Evolutionary conservation across 2,797 vertebrate genomes (phyloP).

Genomic region (Choloepus didactylus): DNA sequence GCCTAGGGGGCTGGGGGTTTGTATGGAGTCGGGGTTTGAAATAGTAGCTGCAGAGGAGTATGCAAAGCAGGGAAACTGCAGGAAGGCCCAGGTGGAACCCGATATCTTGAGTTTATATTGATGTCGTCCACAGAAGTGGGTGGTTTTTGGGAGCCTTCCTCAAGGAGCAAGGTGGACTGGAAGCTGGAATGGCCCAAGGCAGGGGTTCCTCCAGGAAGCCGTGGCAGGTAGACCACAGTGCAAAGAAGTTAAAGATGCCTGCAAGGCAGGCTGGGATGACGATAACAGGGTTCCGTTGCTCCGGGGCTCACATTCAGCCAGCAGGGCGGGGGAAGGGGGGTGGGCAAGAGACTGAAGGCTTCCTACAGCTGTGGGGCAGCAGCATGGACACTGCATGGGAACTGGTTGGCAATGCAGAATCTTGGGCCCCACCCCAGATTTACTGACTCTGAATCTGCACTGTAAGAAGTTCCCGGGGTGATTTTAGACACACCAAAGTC

Average conservation of each 20-base stretch:
- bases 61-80: not conserved
- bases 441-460: not conserved
- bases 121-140: not conserved
- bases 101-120: not conserved
- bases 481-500: fast-evolving
- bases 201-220: not conserved
- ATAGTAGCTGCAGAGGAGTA: not conserved
- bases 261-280: not conserved
- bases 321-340: not conserved
- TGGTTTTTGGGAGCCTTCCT: not conserved
- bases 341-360: not conserved
- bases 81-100: not conserved
- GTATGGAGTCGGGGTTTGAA: not conserved
- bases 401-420: not conserved
- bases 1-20: not conserved
- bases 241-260: too few species aligned
- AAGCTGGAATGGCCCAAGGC: not conserved
- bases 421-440: too few species aligned
- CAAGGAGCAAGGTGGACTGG: not conserved
- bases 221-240: not conserved
- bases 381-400: fast-evolving
- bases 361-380: not conserved
- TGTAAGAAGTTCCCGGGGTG: not conserved
- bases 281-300: fast-evolving
- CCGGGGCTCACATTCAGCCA: not conserved